These are phyloP conservation scores for Polyodon spathula DNA, from an alignment of 2,113 vertebrate genomes.

Conservation along the genomic window DNA sequence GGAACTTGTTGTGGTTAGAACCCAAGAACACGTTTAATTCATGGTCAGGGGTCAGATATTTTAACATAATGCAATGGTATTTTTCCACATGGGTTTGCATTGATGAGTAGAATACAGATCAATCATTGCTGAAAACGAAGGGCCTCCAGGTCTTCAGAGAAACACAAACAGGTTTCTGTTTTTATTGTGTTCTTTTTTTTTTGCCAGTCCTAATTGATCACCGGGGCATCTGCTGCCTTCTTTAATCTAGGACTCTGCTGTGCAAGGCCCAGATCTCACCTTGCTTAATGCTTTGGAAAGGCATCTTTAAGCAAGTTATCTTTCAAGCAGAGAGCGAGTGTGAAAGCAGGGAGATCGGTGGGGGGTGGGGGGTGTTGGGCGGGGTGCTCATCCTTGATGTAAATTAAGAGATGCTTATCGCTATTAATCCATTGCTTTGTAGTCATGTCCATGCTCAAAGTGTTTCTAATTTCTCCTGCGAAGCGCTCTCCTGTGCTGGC, in stretches of 20 bases:
- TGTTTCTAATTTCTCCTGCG: constrained; percentile 63
- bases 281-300: constrained; percentile 67
- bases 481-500: constrained; percentile 61
- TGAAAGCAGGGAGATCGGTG: constrained; percentile 30
- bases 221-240: constrained; percentile 30
- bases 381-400: constrained; percentile 62
- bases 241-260: constrained; percentile 53
- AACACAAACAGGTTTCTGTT: too few relatives aligned
- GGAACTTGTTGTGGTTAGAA: too few relatives aligned
- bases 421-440: constrained; percentile 72
- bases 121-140: too few relatives aligned
- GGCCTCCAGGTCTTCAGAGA: too few relatives aligned
- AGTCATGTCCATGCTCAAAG: constrained; percentile 68
- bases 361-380: constrained; percentile 51
- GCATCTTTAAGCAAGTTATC: constrained; percentile 64
- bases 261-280: constrained; percentile 57
- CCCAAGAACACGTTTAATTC: too few relatives aligned
- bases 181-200: too few relatives aligned
- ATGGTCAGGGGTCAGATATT: too few relatives aligned
- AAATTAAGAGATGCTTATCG: constrained; percentile 75
- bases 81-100: too few relatives aligned
- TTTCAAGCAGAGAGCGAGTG: constrained; percentile 50
- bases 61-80: too few relatives aligned
- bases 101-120: too few relatives aligned
- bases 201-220: constrained; percentile 27